phyloP scores from a whole-genome alignment of 2,113 vertebrate genomes.

The Semicossyphus pulcher region DNA sequence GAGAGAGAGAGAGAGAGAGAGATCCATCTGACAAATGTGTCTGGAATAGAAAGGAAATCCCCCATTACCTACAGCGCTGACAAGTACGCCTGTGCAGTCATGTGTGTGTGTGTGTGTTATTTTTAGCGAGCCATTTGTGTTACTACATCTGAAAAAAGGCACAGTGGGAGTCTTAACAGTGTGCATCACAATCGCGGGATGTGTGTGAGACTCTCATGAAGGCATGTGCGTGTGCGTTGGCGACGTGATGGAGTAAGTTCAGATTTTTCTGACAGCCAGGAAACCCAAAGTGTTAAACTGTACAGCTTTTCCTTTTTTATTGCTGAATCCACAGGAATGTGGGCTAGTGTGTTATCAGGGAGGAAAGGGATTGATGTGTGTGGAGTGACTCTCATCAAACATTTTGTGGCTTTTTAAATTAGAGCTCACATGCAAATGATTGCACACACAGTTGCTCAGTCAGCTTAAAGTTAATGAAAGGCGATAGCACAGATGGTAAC shows the following conservation, averaged over 20 bases:
- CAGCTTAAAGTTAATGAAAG: not conserved
- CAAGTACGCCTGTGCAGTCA: slow-evolving; percentile 28
- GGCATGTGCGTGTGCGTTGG: slow-evolving; percentile 21
- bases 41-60: slow-evolving; percentile 62
- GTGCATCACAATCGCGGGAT: slow-evolving; percentile 58
- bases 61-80: slow-evolving; percentile 55
- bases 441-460: too few relatives aligned
- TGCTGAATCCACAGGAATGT: slow-evolving; percentile 41
- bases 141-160: slow-evolving; percentile 66
- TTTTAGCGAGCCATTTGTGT: slow-evolving; percentile 59
- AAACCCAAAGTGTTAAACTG: slow-evolving; percentile 58
- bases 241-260: slow-evolving; percentile 61
- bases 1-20: not conserved
- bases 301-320: slow-evolving; percentile 25
- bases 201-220: slow-evolving; percentile 58
- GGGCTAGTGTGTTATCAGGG: not conserved
- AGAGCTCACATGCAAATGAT: too few relatives aligned
- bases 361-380: not conserved
- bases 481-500: too few relatives aligned
- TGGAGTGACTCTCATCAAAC: not conserved
- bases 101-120: slow-evolving; percentile 30
- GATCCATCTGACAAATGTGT: slow-evolving; percentile 60
- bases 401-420: too few relatives aligned
- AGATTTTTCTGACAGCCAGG: slow-evolving; percentile 67
- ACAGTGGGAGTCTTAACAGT: slow-evolving; percentile 72